Percentiles rank a stretch among this genome's conserved stretches.
phyloP scores from a whole-genome alignment of 2,113 vertebrate species.

The Ceuthmochares aereus region DNA sequence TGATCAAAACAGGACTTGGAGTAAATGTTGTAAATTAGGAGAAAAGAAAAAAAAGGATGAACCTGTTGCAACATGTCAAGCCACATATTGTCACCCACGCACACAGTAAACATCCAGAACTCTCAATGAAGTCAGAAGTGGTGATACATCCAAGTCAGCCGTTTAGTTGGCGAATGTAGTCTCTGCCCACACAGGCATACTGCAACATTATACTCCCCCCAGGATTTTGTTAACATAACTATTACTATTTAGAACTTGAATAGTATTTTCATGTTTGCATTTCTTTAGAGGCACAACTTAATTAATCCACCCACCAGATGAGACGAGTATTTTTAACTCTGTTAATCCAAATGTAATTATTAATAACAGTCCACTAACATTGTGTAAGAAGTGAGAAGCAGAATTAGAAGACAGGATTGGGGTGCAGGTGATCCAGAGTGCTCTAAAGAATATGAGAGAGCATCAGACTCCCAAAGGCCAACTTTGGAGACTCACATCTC shows the following conservation, averaged over 20 bases:
- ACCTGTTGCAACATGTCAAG: background rate
- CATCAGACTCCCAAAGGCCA: background rate
- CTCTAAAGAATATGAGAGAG: background rate
- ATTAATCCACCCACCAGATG: background rate
- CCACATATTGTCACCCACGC: background rate
- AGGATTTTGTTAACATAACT: background rate
- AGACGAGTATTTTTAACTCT: background rate
- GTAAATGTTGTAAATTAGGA: background rate
- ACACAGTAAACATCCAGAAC: background rate
- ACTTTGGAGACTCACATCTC: background rate
- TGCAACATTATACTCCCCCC: background rate
- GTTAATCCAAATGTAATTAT: background rate
- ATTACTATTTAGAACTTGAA: background rate
- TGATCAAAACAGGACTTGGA: background rate
- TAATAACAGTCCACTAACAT: background rate
- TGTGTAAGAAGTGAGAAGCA: background rate
- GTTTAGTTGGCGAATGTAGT: background rate
- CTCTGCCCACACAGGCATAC: background rate
- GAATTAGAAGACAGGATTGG: background rate
- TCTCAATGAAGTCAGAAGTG: background rate
- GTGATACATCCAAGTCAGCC: background rate
- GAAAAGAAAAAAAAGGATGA: background rate
- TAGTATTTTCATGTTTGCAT: background rate
- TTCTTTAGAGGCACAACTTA: background rate
- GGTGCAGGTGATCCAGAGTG: background rate